Evolutionary conservation across 2,888 invertebrate genomes (phyloP).

Genomic region (Tryphoninae sp.): DNA sequence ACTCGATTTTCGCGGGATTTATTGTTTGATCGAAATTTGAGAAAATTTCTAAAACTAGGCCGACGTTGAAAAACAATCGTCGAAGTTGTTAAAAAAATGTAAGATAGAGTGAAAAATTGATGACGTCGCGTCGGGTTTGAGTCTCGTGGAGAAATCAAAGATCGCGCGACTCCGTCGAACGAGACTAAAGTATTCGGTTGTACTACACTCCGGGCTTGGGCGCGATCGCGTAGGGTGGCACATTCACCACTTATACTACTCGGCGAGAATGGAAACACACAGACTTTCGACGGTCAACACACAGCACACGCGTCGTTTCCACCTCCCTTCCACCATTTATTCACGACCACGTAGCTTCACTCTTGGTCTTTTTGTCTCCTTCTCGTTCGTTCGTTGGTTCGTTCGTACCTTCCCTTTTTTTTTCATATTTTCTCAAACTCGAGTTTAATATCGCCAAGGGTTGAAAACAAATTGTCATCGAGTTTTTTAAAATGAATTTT

Average conservation of each 20-base stretch:
- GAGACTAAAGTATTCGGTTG: conserved; percentile 60
- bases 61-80: not conserved
- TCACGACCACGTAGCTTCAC: conserved; percentile 38
- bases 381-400: conserved; percentile 28
- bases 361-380: conserved; percentile 25
- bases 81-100: not conserved
- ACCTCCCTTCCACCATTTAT: conserved; percentile 34
- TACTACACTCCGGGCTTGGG: conserved; percentile 50
- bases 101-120: conserved; percentile 1
- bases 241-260: conserved; percentile 52
- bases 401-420: conserved; percentile 1
- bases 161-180: conserved; percentile 57
- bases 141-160: conserved; percentile 53
- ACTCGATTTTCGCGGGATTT: conserved; percentile 23
- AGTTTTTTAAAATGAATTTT: conserved; percentile 5
- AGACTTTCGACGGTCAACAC: conserved; percentile 14
- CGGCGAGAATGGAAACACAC: conserved; percentile 38
- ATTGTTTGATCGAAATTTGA: too few species aligned
- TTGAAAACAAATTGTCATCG: too few species aligned
- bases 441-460: not conserved
- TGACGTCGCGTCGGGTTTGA: conserved; percentile 35
- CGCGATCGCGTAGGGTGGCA: conserved; percentile 59
- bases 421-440: conserved; percentile 1
- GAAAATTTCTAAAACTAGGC: not conserved
- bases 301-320: conserved; percentile 52